Evolutionary conservation across 64 coral and sea anemone genomes (phyloP).

Genomic region (Platygyra sinensis): DNA sequence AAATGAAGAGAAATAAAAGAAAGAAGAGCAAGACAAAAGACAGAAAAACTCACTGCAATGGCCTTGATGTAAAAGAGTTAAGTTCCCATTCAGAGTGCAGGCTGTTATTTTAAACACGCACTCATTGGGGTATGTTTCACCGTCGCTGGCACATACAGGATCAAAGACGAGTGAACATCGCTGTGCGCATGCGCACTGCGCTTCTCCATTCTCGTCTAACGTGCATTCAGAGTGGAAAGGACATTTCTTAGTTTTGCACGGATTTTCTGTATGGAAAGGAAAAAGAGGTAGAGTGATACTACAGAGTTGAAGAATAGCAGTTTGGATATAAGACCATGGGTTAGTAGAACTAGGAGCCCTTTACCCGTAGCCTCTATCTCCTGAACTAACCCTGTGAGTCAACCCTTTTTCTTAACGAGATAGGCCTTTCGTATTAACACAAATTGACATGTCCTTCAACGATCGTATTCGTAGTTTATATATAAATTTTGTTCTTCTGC

Average conservation of each 20-base stretch:
- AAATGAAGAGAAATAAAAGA: too few species aligned
- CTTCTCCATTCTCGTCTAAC: slow-evolving; percentile 30
- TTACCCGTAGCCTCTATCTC: too few species aligned
- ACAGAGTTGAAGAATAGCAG: background rate
- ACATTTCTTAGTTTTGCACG: slow-evolving; percentile 25
- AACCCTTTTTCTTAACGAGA: too few species aligned
- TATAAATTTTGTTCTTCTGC: too few species aligned
- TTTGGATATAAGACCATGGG: background rate
- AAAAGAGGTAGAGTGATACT: background rate
- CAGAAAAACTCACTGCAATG: slow-evolving; percentile 75
- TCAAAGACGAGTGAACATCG: slow-evolving; percentile 54
- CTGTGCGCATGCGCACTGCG: slow-evolving; percentile 55
- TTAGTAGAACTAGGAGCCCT: too few species aligned
- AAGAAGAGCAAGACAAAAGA: background rate
- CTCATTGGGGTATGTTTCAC: slow-evolving; percentile 74
- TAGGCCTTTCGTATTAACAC: too few species aligned
- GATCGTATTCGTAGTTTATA: too few species aligned
- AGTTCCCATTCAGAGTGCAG: slow-evolving; percentile 42
- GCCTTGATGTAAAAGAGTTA: slow-evolving; percentile 45
- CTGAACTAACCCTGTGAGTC: too few species aligned
- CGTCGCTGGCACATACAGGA: slow-evolving; percentile 81
- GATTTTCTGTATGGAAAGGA: slow-evolving; percentile 23
- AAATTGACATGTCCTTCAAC: too few species aligned
- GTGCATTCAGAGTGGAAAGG: slow-evolving; percentile 54
- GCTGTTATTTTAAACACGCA: slow-evolving; percentile 74